Evolutionary conservation across 1,140 invertebrate species (phyloP), one percentile per base, ranked within the genome.

Genomic region (Zelostemma sp.): DNA sequence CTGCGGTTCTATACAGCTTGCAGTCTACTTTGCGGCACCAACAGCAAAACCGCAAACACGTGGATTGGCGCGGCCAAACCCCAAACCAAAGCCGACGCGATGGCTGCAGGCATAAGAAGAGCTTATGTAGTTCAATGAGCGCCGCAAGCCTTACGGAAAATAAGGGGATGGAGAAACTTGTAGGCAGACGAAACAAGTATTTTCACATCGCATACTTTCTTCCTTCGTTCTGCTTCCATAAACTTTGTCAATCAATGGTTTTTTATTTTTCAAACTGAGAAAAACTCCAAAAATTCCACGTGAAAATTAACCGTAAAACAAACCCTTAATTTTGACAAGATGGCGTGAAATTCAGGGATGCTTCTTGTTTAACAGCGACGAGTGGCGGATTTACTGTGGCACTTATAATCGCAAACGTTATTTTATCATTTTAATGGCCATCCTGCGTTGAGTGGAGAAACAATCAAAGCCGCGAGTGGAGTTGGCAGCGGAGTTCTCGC

Each of bases 41-140:
- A 80, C 79, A 79, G 80, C 79, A 79, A 83, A 83, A 83, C 82
- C 83, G 75, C 83, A 84, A 85, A 82, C 81, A 81, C 78, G 81
- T 78, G 80, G 81, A 78, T 85, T 82, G 76, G 72, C 74, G 77
- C 76, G 74, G 76, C 78, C 77, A 80, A 82, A 82, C 74, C 78
- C 73, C 76, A 83, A 82, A 83, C 83, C 81, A 83, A 78, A 84
- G 81, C 78, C 76, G 84, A 84, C 75, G 81, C 75, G 77, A 78
- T 75, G 76, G 74, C 73, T 78, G 69, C 61, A 73, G 67, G 80
- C 72, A 74, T 78, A 80, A 81, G 77, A 78, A 76, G 73, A 79
- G 78, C 74, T 82, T 82, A 77, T 76, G 76, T 76, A 80, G 79
- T 80, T 77, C 71, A 77, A 75, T 72, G 73, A 73, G 64, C 68